phyloP scores from a whole-genome alignment of 2,888 invertebrate species.

The Caradrina kadenii region DNA sequence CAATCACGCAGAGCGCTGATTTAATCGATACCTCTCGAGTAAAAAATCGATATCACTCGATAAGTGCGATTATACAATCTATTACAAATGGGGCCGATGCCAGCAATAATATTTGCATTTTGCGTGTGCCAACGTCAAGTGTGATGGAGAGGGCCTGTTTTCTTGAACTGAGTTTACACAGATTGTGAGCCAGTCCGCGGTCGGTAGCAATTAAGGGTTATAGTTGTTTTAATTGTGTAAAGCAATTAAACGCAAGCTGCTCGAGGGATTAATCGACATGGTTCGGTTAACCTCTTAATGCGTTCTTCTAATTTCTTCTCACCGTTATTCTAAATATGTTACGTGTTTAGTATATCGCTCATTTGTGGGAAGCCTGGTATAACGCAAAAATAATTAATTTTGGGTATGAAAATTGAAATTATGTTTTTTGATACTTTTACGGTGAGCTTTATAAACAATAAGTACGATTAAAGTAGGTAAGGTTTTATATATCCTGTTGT shows the following conservation, averaged over 20 bases:
- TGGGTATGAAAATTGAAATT: too few relatives aligned
- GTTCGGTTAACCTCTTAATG: slow-evolving; percentile 27
- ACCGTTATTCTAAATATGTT: slow-evolving; percentile 5
- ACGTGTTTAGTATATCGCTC: too few relatives aligned
- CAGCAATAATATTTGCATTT: slow-evolving; percentile 64
- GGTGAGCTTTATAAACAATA: too few relatives aligned
- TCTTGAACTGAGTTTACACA: slow-evolving; percentile 36
- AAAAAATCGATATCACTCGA: slow-evolving; percentile 57
- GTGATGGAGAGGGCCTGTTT: slow-evolving; percentile 39
- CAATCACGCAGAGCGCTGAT: slow-evolving; percentile 33
- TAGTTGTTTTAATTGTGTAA: slow-evolving; percentile 52
- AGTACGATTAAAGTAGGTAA: too few relatives aligned
- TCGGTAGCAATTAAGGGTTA: slow-evolving; percentile 48
- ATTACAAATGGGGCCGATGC: slow-evolving; percentile 53
- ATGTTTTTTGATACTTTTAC: too few relatives aligned
- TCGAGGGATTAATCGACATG: slow-evolving; percentile 21
- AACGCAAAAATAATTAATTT: too few relatives aligned
- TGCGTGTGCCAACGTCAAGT: slow-evolving; percentile 37
- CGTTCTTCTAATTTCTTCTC: slow-evolving; percentile 36
- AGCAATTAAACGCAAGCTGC: slow-evolving; percentile 49
- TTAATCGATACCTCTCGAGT: slow-evolving; percentile 34
- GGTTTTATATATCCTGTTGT: too few relatives aligned
- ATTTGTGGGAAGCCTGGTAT: too few relatives aligned
- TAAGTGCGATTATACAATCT: slow-evolving; percentile 59
- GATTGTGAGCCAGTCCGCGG: slow-evolving; percentile 20